Evolutionary conservation across 2,888 invertebrate species (phyloP).

Genomic region (Cyaniris semiargus): DNA sequence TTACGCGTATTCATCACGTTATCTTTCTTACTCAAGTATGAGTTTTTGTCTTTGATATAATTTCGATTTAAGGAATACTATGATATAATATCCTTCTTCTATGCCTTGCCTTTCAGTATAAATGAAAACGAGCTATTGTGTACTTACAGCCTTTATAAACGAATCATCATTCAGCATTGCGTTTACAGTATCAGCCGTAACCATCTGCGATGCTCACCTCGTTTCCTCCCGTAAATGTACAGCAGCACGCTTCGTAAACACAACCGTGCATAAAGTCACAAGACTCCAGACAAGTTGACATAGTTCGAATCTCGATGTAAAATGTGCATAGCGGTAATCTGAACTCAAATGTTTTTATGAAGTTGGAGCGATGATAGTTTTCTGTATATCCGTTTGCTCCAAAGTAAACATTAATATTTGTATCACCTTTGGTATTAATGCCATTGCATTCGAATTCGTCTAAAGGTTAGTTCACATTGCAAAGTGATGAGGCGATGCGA

Average conservation of each 20-base stretch:
- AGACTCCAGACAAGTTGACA: background rate
- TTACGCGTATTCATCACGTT: too few relatives aligned
- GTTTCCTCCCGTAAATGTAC: background rate
- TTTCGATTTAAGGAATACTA: too few relatives aligned
- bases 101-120: too few relatives aligned
- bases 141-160: background rate
- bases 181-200: background rate
- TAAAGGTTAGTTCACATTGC: too few relatives aligned
- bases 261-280: background rate
- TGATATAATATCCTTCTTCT: too few relatives aligned
- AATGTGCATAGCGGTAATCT: background rate
- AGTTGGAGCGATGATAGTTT: background rate
- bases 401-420: too few relatives aligned
- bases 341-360: background rate
- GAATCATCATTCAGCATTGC: background rate
- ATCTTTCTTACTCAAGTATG: too few relatives aligned
- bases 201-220: slow-evolving; percentile 3
- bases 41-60: too few relatives aligned
- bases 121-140: background rate
- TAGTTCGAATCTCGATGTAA: background rate
- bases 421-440: too few relatives aligned
- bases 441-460: too few relatives aligned
- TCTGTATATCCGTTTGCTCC: too few relatives aligned
- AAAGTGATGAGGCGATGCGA: too few relatives aligned
- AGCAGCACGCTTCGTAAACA: background rate